Conservation (phyloP, 2,113 vertebrate species). For the Solea solea region DNA sequence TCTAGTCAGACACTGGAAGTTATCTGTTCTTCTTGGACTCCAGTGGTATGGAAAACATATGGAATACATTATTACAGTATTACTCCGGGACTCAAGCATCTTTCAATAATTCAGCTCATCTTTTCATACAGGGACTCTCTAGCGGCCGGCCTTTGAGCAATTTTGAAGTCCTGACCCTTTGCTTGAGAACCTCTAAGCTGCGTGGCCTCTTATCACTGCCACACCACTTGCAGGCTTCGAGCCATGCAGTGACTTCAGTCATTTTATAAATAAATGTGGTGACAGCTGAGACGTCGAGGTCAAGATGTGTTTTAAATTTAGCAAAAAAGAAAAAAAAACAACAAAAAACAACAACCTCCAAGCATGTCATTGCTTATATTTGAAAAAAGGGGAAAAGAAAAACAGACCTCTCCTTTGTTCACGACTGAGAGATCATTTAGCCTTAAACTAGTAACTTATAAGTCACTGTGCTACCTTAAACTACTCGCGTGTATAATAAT, state of each 20-base stretch:
- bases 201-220: slow-evolving; percentile 37
- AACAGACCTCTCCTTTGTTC: neutral
- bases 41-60: slow-evolving; percentile 10
- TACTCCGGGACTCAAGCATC: slow-evolving; percentile 1
- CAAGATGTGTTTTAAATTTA: slow-evolving; percentile 5
- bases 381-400: neutral
- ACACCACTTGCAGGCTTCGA: slow-evolving; percentile 9
- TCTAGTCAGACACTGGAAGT: neutral
- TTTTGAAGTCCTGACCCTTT: slow-evolving; percentile 34
- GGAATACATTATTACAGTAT: slow-evolving; percentile 29
- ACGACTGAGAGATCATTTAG: neutral
- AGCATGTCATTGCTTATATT: neutral
- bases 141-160: slow-evolving; percentile 28
- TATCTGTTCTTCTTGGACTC: neutral
- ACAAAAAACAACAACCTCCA: neutral
- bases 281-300: neutral
- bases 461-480: neutral
- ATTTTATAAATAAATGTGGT: slow-evolving; percentile 27
- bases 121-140: slow-evolving; percentile 11
- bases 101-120: slow-evolving; percentile 29
- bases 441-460: too few relatives aligned
- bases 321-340: too few relatives aligned
- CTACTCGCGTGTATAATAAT: neutral
- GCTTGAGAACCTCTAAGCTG: slow-evolving; percentile 43
- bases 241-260: slow-evolving; percentile 7